Base-by-base conservation (phyloP, 2,888 invertebrate genomes). In the Bembecia ichneumoniformis region DNA sequence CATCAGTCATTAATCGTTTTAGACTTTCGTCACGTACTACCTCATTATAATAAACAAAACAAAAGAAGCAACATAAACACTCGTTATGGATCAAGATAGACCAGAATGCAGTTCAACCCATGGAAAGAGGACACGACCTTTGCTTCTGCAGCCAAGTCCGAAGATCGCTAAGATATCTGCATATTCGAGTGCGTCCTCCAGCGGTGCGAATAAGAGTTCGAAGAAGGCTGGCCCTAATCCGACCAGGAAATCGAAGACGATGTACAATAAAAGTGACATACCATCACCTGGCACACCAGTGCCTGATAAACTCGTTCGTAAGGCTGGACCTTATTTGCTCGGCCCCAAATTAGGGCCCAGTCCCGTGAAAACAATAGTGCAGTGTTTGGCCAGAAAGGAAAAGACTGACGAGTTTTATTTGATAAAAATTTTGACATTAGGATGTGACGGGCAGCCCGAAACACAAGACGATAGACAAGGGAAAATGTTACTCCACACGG, bases 401-500 rank as follows among this genome's bases (percentile, higher is more conserved):
- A 89, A 88, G 47, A 92, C 93, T 28, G 91, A 92, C 73, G 88
- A 91, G 49, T 93, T 90, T 70, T 92, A 90, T 68, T 90, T 92
- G 55, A 80, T 94, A 7, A 94, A 94, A 81, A 91, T 92, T 64
- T 68, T 89, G 53, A 88, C 88, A 3, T 60, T 89, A 46, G 82
- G 77, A 57, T 87, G 81, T 68, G 87, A 89, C 11, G 82, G 82
- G 0, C 87, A 89, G 57, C 72, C 88, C 13, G 92, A 93, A 71
- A 91, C 90, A 0, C 92, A 92, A 60, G 93, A 94, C 74, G 93
- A 94, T 59, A 83, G 87, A 43, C 93, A 94, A 73, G 94, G 94
- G 2, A 94, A 93, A 77, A 93, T 93, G 91, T 70, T 94, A 17
- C 71, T 94, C 13, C 93, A 94, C 62, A 93, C 93, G 0, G 94